A percentile compares a stretch with the other conserved stretches of the same genome.
Conservation (phyloP, 2,797 vertebrate genomes). For the Pristis pectinata region DNA sequence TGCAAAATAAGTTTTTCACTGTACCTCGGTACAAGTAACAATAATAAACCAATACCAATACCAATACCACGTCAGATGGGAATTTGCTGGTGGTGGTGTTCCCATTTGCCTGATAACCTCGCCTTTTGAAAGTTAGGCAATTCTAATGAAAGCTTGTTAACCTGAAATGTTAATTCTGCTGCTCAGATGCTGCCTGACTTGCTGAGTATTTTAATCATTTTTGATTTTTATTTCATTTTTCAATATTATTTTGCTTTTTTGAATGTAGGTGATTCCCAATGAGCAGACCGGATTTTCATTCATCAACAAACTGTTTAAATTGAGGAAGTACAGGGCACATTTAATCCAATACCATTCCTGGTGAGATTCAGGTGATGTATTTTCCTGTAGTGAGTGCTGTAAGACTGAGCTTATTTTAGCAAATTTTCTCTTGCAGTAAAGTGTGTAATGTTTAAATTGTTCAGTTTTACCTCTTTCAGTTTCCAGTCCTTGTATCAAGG, state of each 20-base stretch:
- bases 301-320: not conserved
- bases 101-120: not conserved
- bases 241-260: not conserved
- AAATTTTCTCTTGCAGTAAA: not conserved
- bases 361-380: not conserved
- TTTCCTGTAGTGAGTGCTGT: not conserved
- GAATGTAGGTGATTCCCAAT: not conserved
- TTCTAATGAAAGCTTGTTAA: no score
- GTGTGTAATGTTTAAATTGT: not conserved
- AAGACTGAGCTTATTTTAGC: not conserved
- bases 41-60: no score
- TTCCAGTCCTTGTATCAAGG: not conserved
- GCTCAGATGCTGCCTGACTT: no score
- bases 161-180: no score
- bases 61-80: not conserved
- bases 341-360: not conserved
- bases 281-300: not conserved
- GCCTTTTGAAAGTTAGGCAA: no score
- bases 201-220: no score
- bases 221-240: no score
- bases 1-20: no score
- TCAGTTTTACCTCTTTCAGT: not conserved
- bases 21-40: no score
- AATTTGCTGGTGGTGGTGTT: not conserved
- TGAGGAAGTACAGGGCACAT: not conserved